Percentiles rank a stretch among this genome's conserved stretches.
These are phyloP conservation scores for Drosophila colorata DNA, from an alignment of 2,888 invertebrate species.

Conservation along the genomic window DNA sequence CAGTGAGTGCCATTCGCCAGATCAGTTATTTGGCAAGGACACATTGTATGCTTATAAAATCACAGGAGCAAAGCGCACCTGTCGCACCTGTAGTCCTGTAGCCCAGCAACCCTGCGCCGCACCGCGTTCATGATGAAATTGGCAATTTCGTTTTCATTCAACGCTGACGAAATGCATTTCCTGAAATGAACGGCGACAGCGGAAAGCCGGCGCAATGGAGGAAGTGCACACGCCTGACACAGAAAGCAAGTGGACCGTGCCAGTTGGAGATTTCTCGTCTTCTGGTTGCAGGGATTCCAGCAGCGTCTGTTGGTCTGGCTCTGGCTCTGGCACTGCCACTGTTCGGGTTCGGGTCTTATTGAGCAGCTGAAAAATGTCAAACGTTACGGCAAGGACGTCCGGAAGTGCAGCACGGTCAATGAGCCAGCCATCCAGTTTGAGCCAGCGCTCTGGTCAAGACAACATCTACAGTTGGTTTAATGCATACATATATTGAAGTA, in stretches of 20 bases:
- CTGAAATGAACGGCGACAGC: slow-evolving; percentile 63
- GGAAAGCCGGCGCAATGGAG: slow-evolving; percentile 28
- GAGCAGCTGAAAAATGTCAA: slow-evolving; percentile 66
- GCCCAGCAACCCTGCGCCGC: slow-evolving; percentile 4
- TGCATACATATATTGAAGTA: slow-evolving; percentile 18
- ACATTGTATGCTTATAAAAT: slow-evolving; percentile 34
- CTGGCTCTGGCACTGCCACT: neutral
- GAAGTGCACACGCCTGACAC: slow-evolving; percentile 57
- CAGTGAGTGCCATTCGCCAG: neutral
- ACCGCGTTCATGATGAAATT: slow-evolving; percentile 59
- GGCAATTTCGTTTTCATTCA: slow-evolving; percentile 80
- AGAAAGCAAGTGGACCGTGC: slow-evolving; percentile 65
- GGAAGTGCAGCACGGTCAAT: slow-evolving; percentile 50
- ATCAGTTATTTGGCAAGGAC: slow-evolving; percentile 12
- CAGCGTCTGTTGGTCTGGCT: neutral
- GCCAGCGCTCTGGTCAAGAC: neutral
- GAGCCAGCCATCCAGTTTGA: slow-evolving; percentile 7
- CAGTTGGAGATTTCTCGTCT: slow-evolving; percentile 17
- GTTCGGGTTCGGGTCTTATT: slow-evolving; percentile 10
- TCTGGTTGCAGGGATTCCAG: slow-evolving; percentile 22
- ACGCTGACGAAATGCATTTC: slow-evolving; percentile 78
- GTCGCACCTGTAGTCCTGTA: slow-evolving; percentile 17
- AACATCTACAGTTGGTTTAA: slow-evolving; percentile 28
- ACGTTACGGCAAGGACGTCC: slow-evolving; percentile 56
- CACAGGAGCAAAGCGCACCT: slow-evolving; percentile 11